Evolutionary conservation across 2,797 vertebrate species (phyloP).

Genomic region (Sebastes diaconus): DNA sequence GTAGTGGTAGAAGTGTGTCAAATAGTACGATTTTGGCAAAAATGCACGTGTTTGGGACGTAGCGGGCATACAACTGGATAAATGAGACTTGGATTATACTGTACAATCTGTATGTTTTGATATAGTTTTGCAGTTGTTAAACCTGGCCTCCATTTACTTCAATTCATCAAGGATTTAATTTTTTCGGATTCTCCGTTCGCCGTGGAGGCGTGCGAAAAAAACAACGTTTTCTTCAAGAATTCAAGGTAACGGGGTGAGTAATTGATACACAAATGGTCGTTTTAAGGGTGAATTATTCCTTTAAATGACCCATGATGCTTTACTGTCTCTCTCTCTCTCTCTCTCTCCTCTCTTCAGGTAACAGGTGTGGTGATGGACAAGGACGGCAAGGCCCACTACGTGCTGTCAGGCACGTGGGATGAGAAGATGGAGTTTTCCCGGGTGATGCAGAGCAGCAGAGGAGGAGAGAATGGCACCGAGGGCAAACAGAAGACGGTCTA

Average conservation of each 20-base stretch:
- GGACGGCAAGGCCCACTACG: slow-evolving; percentile 90
- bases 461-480: slow-evolving; percentile 89
- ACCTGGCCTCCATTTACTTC: background rate
- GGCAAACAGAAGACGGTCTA: slow-evolving; percentile 87
- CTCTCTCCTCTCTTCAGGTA: slow-evolving; percentile 80
- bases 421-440: slow-evolving; percentile 97
- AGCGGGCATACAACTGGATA: background rate
- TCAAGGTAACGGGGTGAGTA: too few species aligned
- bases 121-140: background rate
- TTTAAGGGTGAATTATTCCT: background rate
- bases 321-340: background rate
- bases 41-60: background rate
- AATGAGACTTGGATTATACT: background rate
- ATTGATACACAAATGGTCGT: background rate
- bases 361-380: slow-evolving; percentile 94
- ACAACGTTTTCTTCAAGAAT: background rate
- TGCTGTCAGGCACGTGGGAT: slow-evolving; percentile 94
- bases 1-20: background rate
- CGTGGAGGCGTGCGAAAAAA: background rate
- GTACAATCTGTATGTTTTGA: background rate
- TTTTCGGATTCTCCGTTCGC: background rate
- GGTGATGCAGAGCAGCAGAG: slow-evolving; percentile 84
- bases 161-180: background rate
- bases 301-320: background rate
- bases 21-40: background rate